Evolutionary conservation across 2,797 vertebrate species (phyloP), one percentile per base, ranked within the genome.

Genomic region (Huso huso): DNA sequence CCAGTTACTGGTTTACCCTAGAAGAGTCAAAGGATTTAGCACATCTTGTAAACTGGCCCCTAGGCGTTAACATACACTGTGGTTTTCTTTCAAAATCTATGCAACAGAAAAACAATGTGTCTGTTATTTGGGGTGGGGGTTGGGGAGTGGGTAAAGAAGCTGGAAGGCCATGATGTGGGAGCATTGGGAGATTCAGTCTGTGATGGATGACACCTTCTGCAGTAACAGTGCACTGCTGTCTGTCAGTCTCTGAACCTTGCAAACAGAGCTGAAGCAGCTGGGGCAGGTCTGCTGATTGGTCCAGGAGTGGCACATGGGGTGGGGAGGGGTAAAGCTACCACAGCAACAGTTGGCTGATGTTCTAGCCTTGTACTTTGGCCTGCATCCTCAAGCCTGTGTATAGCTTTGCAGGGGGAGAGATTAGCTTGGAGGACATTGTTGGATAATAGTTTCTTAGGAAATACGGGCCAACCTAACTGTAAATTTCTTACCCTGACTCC

Each of bases 281-380:
- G 66, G 67, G 72, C 60, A 60, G 23, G 23, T 23, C 49, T 37
- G 9, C 8, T 37, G 73, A 83, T 80, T 79, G 79, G 84, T 63
- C 49, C 8, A 57, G 50, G 12, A 51, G 10, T 37, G 62, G 72
- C 75, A 77, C 71, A 75, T 8, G 57, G 68, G 23, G 48, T 37
- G 23, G 23, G 23, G 23, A 37, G 66, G 76, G 75, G 62, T 70
- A 73, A 61, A 71, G 73, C 51, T 59, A 66, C 55, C 55, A 67
- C 63, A 68, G 74, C 79, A 78, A 73, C 74, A 74, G 76, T 84
- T 86, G 78, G 74, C 73, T 75, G 48, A n/a, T 68, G 64, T 76
- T 81, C 71, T 71, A 77, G 79, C 79, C 70, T 81, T 78, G 78
- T 81, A 76, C 71, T 74, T 74, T 76, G 81, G 81, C 82, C 81